Evolutionary conservation across 2,113 vertebrate genomes (phyloP).

Genomic region (Myrmecophaga tridactyla): DNA sequence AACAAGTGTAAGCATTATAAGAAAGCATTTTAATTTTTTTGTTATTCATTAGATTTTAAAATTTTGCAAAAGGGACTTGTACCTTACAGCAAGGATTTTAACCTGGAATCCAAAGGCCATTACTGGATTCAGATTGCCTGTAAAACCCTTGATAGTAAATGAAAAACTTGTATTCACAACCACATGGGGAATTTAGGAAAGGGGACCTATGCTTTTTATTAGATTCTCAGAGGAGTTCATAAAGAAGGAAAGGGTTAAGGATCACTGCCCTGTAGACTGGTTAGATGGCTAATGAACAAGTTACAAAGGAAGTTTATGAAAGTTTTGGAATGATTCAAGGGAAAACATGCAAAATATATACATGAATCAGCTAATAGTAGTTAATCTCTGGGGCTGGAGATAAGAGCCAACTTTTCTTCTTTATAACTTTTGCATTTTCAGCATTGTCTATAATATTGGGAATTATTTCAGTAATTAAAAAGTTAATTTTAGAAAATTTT

Average conservation of each 20-base stretch:
- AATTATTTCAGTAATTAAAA: slow-evolving; percentile 39
- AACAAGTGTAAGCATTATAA: not conserved
- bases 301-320: not conserved
- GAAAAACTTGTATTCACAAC: not conserved
- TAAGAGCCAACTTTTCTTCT: not conserved
- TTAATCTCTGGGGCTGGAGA: not conserved
- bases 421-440: not conserved
- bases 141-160: not conserved
- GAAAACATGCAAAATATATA: not conserved
- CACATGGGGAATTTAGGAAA: not conserved
- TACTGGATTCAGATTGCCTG: not conserved
- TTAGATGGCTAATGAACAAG: not conserved
- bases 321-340: slow-evolving; percentile 7
- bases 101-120: not conserved
- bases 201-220: not conserved
- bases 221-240: not conserved
- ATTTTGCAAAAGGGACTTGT: not conserved
- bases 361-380: not conserved
- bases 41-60: not conserved
- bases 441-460: not conserved
- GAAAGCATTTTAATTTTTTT: slow-evolving; percentile 18
- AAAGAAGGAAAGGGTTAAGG: not conserved
- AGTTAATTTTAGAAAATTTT: not conserved
- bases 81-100: not conserved
- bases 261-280: not conserved